phyloP scores from a whole-genome alignment of 1,140 invertebrate genomes.

The Scaptomyza graminum region DNA sequence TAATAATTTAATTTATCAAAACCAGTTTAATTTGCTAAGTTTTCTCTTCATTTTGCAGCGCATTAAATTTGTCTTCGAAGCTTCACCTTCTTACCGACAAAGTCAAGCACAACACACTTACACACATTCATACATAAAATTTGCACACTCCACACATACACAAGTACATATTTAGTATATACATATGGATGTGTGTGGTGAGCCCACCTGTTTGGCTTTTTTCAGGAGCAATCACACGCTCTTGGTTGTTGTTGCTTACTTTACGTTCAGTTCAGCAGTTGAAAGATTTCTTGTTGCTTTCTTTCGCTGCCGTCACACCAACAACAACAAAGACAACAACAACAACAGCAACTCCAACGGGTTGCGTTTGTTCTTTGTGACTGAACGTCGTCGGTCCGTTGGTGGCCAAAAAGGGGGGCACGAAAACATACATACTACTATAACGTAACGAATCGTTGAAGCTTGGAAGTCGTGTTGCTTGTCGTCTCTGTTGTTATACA shows the following conservation, averaged over 20 bases:
- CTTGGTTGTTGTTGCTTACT: slow-evolving; percentile 23
- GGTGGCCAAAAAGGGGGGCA: slow-evolving; percentile 36
- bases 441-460: slow-evolving; percentile 61
- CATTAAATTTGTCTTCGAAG: slow-evolving; percentile 5
- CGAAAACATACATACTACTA: slow-evolving; percentile 6
- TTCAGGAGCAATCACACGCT: slow-evolving; percentile 75
- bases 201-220: slow-evolving; percentile 67
- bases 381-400: slow-evolving; percentile 49
- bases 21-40: no score
- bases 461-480: slow-evolving; percentile 45
- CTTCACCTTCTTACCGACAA: slow-evolving; percentile 32
- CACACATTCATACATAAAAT: slow-evolving; percentile 24
- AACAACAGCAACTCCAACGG: slow-evolving; percentile 46
- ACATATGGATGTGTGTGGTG: background rate
- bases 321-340: slow-evolving; percentile 36
- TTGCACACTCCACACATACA: slow-evolving; percentile 28
- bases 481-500: slow-evolving; percentile 27
- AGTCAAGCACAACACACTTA: slow-evolving; percentile 18
- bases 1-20: no score
- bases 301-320: slow-evolving; percentile 41
- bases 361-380: slow-evolving; percentile 72
- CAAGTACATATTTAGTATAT: background rate
- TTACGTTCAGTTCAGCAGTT: slow-evolving; percentile 47
- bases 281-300: slow-evolving; percentile 68
- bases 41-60: slow-evolving; percentile 15